Conservation (phyloP, 2,797 vertebrate species). For the Threskiornis aethiopicus region DNA sequence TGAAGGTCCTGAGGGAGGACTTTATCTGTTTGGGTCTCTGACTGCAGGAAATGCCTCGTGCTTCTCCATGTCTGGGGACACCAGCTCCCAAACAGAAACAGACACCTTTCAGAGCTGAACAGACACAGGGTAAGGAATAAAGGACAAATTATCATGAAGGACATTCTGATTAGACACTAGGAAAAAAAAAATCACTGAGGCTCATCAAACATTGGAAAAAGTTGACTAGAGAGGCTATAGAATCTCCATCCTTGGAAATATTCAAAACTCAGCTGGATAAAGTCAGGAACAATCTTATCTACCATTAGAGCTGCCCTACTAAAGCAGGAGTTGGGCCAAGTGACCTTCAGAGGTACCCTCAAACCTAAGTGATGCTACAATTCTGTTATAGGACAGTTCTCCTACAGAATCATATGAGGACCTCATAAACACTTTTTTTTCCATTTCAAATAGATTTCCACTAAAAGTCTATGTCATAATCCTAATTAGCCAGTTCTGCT, state of each 20-base stretch:
- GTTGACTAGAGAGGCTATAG: neutral
- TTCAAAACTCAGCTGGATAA: neutral
- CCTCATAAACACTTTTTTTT: neutral
- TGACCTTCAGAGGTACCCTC: neutral
- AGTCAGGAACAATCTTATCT: neutral
- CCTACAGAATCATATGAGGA: neutral
- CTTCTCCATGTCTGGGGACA: neutral
- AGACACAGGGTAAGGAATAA: neutral
- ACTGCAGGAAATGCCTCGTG: neutral
- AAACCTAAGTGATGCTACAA: neutral
- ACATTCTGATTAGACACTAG: neutral
- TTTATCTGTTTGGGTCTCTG: neutral
- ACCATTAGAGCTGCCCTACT: neutral
- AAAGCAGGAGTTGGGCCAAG: neutral
- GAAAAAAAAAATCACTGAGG: neutral
- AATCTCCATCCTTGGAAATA: neutral
- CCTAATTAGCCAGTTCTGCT: neutral
- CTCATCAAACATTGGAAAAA: neutral
- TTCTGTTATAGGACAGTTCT: neutral
- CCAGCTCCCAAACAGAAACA: neutral
- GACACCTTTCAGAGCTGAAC: neutral
- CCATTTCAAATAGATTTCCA: neutral
- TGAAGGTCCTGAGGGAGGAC: neutral
- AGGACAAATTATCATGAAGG: neutral
- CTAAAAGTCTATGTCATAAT: neutral